A percentile compares a stretch with the other conserved stretches of the same genome.
Evolutionary conservation across 2,888 invertebrate species (phyloP).

Genomic region (Drosophila paranaensis): DNA sequence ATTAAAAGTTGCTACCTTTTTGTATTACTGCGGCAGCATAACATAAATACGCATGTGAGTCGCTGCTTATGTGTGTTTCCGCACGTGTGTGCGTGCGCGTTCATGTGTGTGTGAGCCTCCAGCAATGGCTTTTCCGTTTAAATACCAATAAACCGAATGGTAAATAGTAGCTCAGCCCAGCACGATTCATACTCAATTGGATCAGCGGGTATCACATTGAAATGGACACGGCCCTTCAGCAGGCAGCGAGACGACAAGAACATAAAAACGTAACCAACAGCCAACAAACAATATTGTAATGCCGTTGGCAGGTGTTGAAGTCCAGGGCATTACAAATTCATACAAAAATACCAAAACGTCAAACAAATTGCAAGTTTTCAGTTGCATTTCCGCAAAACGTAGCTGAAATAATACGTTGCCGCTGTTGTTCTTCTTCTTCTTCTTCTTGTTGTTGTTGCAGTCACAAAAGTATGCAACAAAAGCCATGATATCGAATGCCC

Average conservation of each 20-base stretch:
- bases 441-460: conserved; percentile 11
- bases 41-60: conserved; percentile 75
- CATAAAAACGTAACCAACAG: conserved; percentile 27
- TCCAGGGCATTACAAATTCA: conserved; percentile 72
- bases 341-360: conserved; percentile 75
- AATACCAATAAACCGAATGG: conserved; percentile 72
- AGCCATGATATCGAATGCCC: conserved; percentile 57
- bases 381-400: conserved; percentile 78
- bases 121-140: conserved; percentile 49
- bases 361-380: conserved; percentile 79
- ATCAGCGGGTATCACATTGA: conserved; percentile 4
- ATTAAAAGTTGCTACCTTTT: conserved; percentile 79
- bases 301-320: conserved; percentile 72
- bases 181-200: conserved; percentile 5
- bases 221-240: conserved; percentile 26
- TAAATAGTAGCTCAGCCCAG: conserved; percentile 40
- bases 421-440: background rate
- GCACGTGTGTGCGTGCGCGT: conserved; percentile 18
- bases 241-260: conserved; percentile 28
- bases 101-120: conserved; percentile 17
- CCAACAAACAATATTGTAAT: conserved; percentile 42
- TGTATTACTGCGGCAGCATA: conserved; percentile 71
- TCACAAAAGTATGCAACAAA: conserved; percentile 68
- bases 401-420: conserved; percentile 71
- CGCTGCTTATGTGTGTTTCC: conserved; percentile 22